Evolutionary conservation across 2,113 vertebrate species (phyloP).

Genomic region (Tetrao urogallus): DNA sequence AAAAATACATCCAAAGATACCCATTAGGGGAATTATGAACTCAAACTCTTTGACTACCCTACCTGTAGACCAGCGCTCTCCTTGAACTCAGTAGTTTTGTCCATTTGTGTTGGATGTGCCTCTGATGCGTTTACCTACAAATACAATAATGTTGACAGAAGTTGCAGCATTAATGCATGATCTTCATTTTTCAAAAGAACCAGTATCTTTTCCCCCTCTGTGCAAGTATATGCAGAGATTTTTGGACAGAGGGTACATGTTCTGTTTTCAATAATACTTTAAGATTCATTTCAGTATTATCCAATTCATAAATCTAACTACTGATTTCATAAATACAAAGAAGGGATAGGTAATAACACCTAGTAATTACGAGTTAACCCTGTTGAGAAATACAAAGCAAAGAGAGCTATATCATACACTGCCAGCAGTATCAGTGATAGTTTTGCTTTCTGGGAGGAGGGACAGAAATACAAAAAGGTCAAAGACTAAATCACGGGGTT

Average conservation of each 20-base stretch:
- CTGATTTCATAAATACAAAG: neutral
- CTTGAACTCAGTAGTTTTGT: neutral
- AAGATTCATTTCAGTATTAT: neutral
- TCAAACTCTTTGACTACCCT: neutral
- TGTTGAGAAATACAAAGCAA: neutral
- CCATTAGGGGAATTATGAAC: neutral
- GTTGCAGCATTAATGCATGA: neutral
- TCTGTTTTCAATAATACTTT: neutral
- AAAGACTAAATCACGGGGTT: neutral
- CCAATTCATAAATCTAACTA: neutral
- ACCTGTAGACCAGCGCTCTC: neutral
- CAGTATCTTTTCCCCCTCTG: neutral
- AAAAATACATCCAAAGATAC: neutral
- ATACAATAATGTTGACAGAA: neutral
- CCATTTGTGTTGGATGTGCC: neutral
- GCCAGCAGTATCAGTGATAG: neutral
- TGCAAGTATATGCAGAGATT: neutral
- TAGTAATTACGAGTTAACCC: neutral
- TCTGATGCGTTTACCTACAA: neutral
- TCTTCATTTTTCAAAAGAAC: neutral
- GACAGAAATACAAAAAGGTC: slow-evolving; percentile 6
- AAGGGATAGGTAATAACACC: neutral
- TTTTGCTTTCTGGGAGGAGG: neutral
- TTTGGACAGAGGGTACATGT: neutral
- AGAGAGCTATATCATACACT: neutral